Percentiles rank a stretch among this genome's conserved stretches.
Conservation (phyloP, 2,113 vertebrate species). For the Cavia aperea region DNA sequence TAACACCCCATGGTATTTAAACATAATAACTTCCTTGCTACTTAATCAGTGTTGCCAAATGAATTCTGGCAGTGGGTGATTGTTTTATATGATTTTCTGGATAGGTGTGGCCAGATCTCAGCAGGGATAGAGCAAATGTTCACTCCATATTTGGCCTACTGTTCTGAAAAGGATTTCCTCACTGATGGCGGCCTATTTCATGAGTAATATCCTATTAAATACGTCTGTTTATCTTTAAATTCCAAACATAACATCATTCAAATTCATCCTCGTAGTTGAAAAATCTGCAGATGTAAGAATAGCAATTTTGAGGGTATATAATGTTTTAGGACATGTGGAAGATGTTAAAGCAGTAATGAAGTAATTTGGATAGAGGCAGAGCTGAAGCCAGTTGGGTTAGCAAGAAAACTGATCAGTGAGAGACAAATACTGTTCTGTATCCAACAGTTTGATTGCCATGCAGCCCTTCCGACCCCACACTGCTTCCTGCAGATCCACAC, state of each 20-base stretch:
- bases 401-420: background rate
- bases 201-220: background rate
- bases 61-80: background rate
- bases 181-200: background rate
- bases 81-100: background rate
- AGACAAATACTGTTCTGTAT: background rate
- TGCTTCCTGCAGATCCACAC: background rate
- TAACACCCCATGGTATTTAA: background rate
- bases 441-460: background rate
- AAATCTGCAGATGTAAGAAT: conserved; percentile 20
- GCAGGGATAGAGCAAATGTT: background rate
- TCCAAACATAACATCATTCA: background rate
- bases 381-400: background rate
- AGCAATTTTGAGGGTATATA: background rate
- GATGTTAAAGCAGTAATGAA: conserved; percentile 11
- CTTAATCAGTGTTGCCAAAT: background rate
- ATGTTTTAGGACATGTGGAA: conserved; percentile 29
- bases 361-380: background rate
- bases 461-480: background rate
- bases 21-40: background rate
- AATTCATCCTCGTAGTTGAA: conserved; percentile 5
- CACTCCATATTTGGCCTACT: conserved; percentile 4
- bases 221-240: conserved; percentile 50
- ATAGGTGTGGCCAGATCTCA: background rate
- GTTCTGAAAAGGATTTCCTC: background rate